Percentiles rank a stretch among this genome's conserved stretches.
Conservation (phyloP, 2,888 invertebrate genomes). For the Oscheius myriophilus region DNA sequence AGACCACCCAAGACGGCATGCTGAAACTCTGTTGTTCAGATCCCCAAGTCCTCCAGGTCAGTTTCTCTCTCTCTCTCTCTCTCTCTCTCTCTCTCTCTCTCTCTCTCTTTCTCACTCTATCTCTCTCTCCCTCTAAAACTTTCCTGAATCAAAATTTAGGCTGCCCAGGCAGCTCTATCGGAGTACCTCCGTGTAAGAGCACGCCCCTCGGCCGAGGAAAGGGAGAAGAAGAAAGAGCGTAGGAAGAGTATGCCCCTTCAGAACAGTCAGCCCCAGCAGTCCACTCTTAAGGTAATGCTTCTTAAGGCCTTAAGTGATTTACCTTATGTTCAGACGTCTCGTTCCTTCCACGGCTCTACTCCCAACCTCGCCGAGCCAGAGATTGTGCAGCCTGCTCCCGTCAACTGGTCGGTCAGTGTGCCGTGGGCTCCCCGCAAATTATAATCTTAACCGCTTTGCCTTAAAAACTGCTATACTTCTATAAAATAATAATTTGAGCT, state of each 20-base stretch:
- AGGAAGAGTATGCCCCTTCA: slow-evolving; percentile 66
- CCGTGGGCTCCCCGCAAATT: slow-evolving; percentile 9
- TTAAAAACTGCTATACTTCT: no score
- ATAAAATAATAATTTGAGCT: no score
- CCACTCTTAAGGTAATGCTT: slow-evolving; percentile 30
- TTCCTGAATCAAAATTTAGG: slow-evolving; percentile 40
- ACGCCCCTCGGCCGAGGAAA: slow-evolving; percentile 52
- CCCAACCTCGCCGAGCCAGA: slow-evolving; percentile 45
- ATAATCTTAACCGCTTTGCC: not conserved
- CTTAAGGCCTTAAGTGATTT: not conserved
- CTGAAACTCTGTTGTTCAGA: slow-evolving; percentile 64
- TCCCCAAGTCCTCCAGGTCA: slow-evolving; percentile 58
- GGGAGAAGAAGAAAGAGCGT: slow-evolving; percentile 59
- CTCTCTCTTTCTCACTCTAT: no score
- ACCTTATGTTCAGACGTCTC: slow-evolving; percentile 34
- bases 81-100: no score
- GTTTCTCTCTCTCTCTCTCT: not conserved
- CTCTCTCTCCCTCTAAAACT: no score
- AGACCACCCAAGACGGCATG: slow-evolving; percentile 62
- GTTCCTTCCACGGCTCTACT: slow-evolving; percentile 49
- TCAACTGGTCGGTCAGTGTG: slow-evolving; percentile 36
- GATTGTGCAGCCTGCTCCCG: not conserved
- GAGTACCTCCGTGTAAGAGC: slow-evolving; percentile 58
- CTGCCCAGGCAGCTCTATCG: slow-evolving; percentile 62
- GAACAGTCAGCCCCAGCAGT: slow-evolving; percentile 38